phyloP scores from a whole-genome alignment of 2,888 invertebrate species.

The Apocheima hispidaria region DNA sequence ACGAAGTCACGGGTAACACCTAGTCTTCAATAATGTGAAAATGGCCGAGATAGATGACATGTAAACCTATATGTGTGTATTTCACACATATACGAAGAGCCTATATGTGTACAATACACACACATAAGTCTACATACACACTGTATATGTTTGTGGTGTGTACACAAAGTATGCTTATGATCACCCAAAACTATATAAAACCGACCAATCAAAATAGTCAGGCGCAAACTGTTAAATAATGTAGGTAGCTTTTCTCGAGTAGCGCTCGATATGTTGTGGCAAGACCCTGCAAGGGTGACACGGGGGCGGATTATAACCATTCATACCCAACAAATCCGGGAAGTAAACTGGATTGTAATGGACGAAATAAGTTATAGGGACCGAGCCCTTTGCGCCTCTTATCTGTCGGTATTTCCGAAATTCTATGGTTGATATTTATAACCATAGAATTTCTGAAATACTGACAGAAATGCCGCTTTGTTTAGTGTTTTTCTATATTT shows the following conservation, averaged over 20 bases:
- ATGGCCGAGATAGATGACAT: too few species aligned
- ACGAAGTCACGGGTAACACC: too few species aligned
- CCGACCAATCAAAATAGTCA: background rate
- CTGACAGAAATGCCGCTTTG: background rate
- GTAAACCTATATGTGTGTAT: too few species aligned
- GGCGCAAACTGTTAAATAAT: background rate
- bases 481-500: background rate
- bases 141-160: too few species aligned
- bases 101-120: too few species aligned
- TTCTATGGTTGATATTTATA: background rate
- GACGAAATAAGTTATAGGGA: constrained; percentile 55
- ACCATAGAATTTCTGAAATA: background rate
- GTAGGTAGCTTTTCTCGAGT: background rate
- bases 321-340: constrained; percentile 43
- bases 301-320: constrained; percentile 35
- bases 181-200: background rate
- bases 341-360: constrained; percentile 56
- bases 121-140: too few species aligned
- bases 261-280: constrained; percentile 27
- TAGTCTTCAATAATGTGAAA: too few species aligned
- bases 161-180: background rate
- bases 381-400: constrained; percentile 30
- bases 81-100: too few species aligned
- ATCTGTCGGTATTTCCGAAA: constrained; percentile 19
- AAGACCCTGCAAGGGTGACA: constrained; percentile 22